Base-by-base conservation (phyloP, 2,888 invertebrate species). In the Herminia tarsipennalis region DNA sequence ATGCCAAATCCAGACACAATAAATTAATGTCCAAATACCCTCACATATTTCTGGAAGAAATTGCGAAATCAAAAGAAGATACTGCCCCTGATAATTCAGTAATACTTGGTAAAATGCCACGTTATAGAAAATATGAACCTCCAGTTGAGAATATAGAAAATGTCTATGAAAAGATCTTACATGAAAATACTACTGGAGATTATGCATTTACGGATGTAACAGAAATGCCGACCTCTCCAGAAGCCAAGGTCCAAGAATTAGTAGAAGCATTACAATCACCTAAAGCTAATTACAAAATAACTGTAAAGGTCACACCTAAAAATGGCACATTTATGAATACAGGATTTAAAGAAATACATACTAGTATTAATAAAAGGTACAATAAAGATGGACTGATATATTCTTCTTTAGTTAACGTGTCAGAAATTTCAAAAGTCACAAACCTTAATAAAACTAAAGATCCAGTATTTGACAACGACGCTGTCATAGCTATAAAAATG, bases 331-430 rank as follows among this genome's bases (percentile, higher is more conserved):
- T 68, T 0, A 25, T 73, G 1, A 65, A 75, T 42, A 60, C 79
- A 5, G 83, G 83, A 0, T 88, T 82, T 27, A 89, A 88, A 70
- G 88, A 88, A 80, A 58, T 86, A 21, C 86, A 85, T 29, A 86
- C 88, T 1, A 82, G 78, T 48, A 87, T 89, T 1, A 88, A 89
- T 43, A 88, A 88, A 59, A 86, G 80, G 28, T 86, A 73, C 34
- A 83, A 86, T 36, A 83, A 78, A 58, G 76, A 86, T 46, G 90
- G 89, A 1, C 18, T 86, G 0, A 33, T 75, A 0, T 86, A 81
- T 56, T 80, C 80, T 8, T 84, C 88, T 0, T 56, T 83, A 29
- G 76, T 88, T 0, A 90, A 89, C 37, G 79, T 89, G 1, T 85
- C 88, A 3, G 82, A 88, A 66, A 77, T 90, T 60, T 85, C 88